Evolutionary conservation across 2,113 vertebrate genomes (phyloP).

Genomic region (Aptenodytes patagonicus): DNA sequence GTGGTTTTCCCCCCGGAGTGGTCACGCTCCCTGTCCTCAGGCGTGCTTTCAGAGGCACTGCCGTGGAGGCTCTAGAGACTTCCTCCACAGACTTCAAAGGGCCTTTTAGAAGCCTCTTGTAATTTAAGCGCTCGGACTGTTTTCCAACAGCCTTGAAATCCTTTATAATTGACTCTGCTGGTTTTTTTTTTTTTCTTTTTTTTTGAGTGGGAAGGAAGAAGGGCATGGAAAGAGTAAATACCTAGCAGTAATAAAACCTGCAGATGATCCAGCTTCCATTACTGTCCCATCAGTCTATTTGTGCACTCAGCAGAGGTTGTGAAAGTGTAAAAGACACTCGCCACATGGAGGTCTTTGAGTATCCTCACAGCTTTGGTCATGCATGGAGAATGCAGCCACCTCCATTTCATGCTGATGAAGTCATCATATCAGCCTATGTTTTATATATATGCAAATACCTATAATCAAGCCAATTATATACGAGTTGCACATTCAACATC

Average conservation of each 20-base stretch:
- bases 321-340: background rate
- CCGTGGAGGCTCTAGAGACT: rapidly evolving
- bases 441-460: background rate
- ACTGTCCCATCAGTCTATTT: background rate
- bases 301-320: background rate
- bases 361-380: background rate
- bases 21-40: background rate
- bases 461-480: background rate
- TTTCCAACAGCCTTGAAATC: background rate
- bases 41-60: background rate
- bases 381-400: background rate
- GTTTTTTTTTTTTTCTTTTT: background rate
- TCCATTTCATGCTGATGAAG: background rate
- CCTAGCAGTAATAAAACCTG: background rate
- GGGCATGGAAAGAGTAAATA: background rate
- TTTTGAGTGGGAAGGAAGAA: background rate
- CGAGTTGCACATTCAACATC: background rate
- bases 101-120: background rate
- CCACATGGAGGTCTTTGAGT: background rate
- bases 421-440: background rate
- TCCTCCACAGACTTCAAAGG: background rate
- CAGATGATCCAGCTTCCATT: background rate
- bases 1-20: background rate
- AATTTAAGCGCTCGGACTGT: background rate
- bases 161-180: background rate